Evolutionary conservation across 2,113 vertebrate species (phyloP).

Genomic region (Trachemys scripta): DNA sequence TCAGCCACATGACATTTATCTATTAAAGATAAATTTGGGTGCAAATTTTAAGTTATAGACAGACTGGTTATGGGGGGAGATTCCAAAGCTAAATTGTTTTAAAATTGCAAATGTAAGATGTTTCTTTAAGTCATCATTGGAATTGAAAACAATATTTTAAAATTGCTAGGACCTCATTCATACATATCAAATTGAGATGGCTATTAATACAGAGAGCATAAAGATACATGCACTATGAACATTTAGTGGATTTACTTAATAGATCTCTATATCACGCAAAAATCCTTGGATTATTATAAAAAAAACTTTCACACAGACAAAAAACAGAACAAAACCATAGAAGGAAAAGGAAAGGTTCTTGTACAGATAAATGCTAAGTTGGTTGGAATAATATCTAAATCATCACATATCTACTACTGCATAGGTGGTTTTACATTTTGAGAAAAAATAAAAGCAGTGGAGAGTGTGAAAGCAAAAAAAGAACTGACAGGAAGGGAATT

Average conservation of each 20-base stretch:
- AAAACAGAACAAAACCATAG: neutral
- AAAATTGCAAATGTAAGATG: neutral
- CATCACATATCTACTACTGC: neutral
- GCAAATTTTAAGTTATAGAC: neutral
- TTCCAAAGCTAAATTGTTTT: neutral
- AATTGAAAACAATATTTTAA: neutral
- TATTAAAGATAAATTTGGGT: neutral
- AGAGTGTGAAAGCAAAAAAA: neutral
- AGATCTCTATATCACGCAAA: neutral
- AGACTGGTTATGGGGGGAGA: neutral
- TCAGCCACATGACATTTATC: neutral
- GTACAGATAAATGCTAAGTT: neutral
- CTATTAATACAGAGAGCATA: conserved; percentile 3
- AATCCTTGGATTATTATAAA: neutral
- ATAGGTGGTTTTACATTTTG: neutral
- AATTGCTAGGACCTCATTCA: neutral
- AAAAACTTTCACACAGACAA: neutral
- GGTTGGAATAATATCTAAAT: neutral
- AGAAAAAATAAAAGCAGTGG: neutral
- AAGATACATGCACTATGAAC: neutral
- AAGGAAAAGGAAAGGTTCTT: neutral
- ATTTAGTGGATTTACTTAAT: neutral
- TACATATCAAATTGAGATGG: neutral
- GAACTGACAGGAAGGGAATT: no score
- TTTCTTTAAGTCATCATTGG: neutral